These are phyloP conservation scores for Hypsibius dujardini DNA, from an alignment of 1,140 invertebrate species.

Conservation along the genomic window DNA sequence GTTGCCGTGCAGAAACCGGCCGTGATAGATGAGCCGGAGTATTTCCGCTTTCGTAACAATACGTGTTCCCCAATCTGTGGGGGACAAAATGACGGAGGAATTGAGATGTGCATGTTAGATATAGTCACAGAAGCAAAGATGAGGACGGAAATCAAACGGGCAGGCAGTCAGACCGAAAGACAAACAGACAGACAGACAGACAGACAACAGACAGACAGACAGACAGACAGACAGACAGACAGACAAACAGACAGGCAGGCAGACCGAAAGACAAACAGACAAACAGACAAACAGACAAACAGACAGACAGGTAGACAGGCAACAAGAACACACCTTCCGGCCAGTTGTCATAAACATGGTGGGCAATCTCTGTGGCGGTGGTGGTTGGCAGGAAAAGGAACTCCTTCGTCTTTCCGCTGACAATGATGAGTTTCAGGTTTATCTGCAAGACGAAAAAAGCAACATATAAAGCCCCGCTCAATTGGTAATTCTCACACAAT, in stretches of 20 bases:
- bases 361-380: conserved; percentile 91
- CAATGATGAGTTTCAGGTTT: conserved; percentile 85
- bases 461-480: neutral
- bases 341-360: conserved; percentile 97
- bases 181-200: no score
- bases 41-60: conserved; percentile 86
- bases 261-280: conserved; percentile 19
- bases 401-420: conserved; percentile 96
- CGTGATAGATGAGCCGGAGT: conserved; percentile 94
- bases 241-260: no score
- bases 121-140: no score
- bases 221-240: no score
- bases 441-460: conserved; percentile 42
- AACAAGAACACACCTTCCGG: conserved; percentile 41
- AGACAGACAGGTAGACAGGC: neutral
- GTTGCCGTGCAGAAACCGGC: conserved; percentile 94
- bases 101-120: neutral
- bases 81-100: conserved; percentile 31
- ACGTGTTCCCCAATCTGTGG: conserved; percentile 82
- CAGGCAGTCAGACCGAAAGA: no score
- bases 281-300: conserved; percentile 21
- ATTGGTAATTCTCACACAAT: neutral
- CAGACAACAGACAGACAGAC: no score
- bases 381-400: conserved; percentile 89
- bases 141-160: no score